Conservation (phyloP, 2,888 invertebrate genomes). For the Erannis defoliaria region DNA sequence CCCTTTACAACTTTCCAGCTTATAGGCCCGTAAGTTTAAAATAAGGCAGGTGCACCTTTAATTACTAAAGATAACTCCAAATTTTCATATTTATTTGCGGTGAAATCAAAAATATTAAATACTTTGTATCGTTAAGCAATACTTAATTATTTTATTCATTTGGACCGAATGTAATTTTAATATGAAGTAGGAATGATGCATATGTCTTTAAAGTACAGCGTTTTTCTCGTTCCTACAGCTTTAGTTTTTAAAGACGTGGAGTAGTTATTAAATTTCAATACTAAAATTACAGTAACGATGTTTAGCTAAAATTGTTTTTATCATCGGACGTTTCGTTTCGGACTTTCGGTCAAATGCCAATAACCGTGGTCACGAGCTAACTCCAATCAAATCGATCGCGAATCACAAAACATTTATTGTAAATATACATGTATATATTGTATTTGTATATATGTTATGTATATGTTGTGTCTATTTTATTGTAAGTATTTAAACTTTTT, state of each 20-base stretch:
- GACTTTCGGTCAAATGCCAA: too few species aligned
- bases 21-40: conserved; percentile 25
- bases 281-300: too few species aligned
- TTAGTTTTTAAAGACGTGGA: conserved; percentile 45
- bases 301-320: too few species aligned
- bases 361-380: too few species aligned
- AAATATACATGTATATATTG: too few species aligned
- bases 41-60: conserved; percentile 45
- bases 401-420: too few species aligned
- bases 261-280: too few species aligned
- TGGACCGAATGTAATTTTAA: conserved; percentile 26
- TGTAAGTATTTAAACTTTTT: too few species aligned
- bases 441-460: not conserved
- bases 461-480: too few species aligned
- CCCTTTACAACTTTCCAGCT: conserved; percentile 24
- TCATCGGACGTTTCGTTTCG: too few species aligned
- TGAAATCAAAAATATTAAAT: conserved; percentile 37
- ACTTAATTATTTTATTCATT: conserved; percentile 27
- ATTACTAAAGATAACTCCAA: conserved; percentile 37
- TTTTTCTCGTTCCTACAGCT: conserved; percentile 54
- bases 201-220: conserved; percentile 51
- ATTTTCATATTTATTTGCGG: conserved; percentile 41
- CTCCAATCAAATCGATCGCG: too few species aligned
- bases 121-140: conserved; percentile 33
- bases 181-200: conserved; percentile 40